Base-by-base conservation (phyloP, 2,888 invertebrate species). In the Eupithecia vulgata region DNA sequence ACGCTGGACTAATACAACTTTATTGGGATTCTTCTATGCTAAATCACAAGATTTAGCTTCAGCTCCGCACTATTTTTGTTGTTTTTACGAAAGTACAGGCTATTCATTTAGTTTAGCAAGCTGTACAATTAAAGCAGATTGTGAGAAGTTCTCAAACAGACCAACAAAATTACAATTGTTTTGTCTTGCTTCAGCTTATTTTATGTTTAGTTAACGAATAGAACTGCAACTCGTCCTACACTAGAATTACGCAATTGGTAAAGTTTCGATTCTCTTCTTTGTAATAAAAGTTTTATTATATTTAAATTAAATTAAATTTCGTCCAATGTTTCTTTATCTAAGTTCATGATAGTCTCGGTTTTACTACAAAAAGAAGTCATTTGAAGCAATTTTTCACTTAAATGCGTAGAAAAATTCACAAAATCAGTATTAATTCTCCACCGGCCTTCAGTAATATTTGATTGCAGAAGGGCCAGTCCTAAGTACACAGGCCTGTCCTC, bases 1-100 rank as follows among this genome's bases (percentile, higher is more conserved):
- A 85, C 84, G 83, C 82, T 78, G 72, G 75, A 77, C 81, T 88
- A 85, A 87, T 87, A 86, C 84, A 83, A 84, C 87, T 87, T 86
- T 87, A 86, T 87, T 85, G 81, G 73, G 75, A 81, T 80, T 78
- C 83, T 84, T 83, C 80, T 75, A 81, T 79, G 81, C 76, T 81
- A 78, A 78, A 72, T 70, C 68, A 48, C 59, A 30, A 66, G 64
- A 70, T 70, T 68, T 74, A 8, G 48, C 17, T 68, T 68, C 35
- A 37, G 34, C n/a, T 65, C 34, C 42, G 34, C 35, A 25, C 35
- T 64, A 42, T 68, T 57, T 62, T 52, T 25, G 25, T 57, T 25
- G 57, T 57, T 57, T 52, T 57, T 12, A 25, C 57, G 25, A 57
- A 57, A 57, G 4, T 1, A 57, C 25, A 57, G 52, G 21, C 52